A percentile compares a stretch with the other conserved stretches of the same genome.
Evolutionary conservation across 1,140 invertebrate genomes (phyloP).

Genomic region (Euschistus heros): DNA sequence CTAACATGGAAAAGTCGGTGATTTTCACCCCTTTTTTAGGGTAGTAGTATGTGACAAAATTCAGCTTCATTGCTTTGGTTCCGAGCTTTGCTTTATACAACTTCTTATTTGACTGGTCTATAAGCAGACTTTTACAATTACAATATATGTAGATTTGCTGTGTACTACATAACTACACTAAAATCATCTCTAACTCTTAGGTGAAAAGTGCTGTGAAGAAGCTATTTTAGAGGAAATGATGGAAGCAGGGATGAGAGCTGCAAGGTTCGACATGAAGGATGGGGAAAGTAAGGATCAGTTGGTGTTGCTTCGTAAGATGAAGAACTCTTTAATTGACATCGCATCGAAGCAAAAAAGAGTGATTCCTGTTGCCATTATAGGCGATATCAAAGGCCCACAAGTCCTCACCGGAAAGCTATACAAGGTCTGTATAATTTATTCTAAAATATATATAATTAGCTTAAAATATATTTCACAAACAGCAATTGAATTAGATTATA

Average conservation of each 20-base stretch:
- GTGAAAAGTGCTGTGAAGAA: conserved; percentile 3
- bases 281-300: not conserved
- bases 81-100: too few relatives aligned
- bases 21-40: too few relatives aligned
- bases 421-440: conserved; percentile 12
- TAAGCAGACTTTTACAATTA: too few relatives aligned
- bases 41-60: too few relatives aligned
- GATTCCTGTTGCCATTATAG: conserved; percentile 18
- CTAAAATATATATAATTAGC: too few relatives aligned
- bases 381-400: conserved; percentile 21
- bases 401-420: conserved; percentile 23
- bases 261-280: conserved; percentile 20
- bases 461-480: too few relatives aligned
- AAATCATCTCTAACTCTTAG: not conserved
- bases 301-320: not conserved
- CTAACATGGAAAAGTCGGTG: too few relatives aligned
- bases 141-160: too few relatives aligned
- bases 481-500: too few relatives aligned
- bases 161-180: not conserved
- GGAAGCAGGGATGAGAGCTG: conserved; percentile 18
- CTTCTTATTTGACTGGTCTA: too few relatives aligned
- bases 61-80: too few relatives aligned
- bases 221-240: conserved; percentile 20
- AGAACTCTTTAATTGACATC: conserved; percentile 7
- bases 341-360: not conserved